Evolutionary conservation across 1,140 invertebrate species (phyloP).

Genomic region (Drosophila pruinosa): DNA sequence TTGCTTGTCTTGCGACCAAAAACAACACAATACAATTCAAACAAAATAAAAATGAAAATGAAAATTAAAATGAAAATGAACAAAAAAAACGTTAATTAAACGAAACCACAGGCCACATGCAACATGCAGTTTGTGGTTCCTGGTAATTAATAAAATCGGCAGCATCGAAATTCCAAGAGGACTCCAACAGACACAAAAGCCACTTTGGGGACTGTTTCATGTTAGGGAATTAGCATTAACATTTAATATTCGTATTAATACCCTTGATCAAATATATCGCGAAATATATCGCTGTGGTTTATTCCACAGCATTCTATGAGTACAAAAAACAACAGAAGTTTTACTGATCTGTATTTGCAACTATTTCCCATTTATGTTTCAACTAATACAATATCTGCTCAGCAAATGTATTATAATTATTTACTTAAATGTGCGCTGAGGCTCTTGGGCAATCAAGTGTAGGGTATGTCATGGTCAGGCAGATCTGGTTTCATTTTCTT

Average conservation of each 20-base stretch:
- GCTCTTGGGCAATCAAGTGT: no score
- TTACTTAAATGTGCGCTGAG: no score
- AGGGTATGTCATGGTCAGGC: neutral
- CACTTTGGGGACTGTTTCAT: conserved; percentile 54
- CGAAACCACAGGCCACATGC: conserved; percentile 59
- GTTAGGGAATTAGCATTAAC: conserved; percentile 49
- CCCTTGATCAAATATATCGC: neutral
- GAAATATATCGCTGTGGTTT: no score
- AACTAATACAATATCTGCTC: no score
- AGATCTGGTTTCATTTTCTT: neutral
- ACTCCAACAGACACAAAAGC: conserved; percentile 37
- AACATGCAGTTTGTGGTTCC: conserved; percentile 67
- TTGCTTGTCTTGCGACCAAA: conserved; percentile 10
- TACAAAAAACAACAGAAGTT: no score
- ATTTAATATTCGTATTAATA: conserved; percentile 49
- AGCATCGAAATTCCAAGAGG: conserved; percentile 19
- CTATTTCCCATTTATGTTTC: no score
- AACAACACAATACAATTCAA: neutral
- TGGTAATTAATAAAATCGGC: conserved; percentile 70
- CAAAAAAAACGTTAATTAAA: conserved; percentile 72
- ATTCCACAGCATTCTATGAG: no score
- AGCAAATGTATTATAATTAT: no score
- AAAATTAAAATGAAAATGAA: conserved; percentile 8
- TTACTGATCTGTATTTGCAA: no score
- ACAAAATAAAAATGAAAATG: conserved; percentile 1